Evolutionary conservation across 2,797 vertebrate genomes (phyloP).

Genomic region (Cichlasoma orientale): DNA sequence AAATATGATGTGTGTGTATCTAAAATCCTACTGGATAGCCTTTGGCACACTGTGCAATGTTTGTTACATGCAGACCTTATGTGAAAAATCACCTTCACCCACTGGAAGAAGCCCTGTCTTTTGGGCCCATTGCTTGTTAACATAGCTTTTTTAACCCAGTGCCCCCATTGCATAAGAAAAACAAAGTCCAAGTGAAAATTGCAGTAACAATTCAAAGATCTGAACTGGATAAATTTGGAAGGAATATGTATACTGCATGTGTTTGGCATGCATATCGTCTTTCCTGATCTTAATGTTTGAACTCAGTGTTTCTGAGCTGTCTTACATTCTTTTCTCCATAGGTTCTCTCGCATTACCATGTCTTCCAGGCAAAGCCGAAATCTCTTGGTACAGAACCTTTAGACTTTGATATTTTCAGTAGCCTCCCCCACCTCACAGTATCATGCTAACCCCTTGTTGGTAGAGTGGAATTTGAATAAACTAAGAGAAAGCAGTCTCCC

Average conservation of each 20-base stretch:
- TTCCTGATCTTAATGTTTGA: conserved; percentile 37
- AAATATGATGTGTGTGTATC: conserved; percentile 46
- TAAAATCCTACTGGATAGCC: conserved; percentile 57
- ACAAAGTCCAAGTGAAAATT: conserved; percentile 20
- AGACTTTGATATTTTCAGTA: conserved; percentile 70
- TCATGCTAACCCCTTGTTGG: conserved; percentile 42
- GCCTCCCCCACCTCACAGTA: conserved; percentile 20
- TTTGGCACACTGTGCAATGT: conserved; percentile 57
- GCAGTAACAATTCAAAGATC: conserved; percentile 33
- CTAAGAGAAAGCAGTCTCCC: conserved; percentile 17
- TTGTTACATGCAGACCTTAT: conserved; percentile 48
- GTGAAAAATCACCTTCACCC: conserved; percentile 55
- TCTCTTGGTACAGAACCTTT: conserved; percentile 62
- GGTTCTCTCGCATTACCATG: conserved; percentile 64
- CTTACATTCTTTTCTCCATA: conserved; percentile 45
- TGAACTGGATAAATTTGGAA: conserved; percentile 18
- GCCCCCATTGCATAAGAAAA: conserved; percentile 8
- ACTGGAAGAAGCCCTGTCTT: conserved; percentile 30
- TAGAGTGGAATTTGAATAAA: conserved; percentile 63
- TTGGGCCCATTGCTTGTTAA: conserved; percentile 34
- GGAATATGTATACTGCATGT: not conserved
- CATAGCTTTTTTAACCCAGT: conserved; percentile 22
- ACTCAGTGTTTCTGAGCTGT: conserved; percentile 42
- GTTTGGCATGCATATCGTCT: conserved; percentile 13
- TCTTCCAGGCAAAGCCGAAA: conserved; percentile 58